Evolutionary conservation across 2,113 vertebrate genomes (phyloP).

Genomic region (Chamaea fasciata): DNA sequence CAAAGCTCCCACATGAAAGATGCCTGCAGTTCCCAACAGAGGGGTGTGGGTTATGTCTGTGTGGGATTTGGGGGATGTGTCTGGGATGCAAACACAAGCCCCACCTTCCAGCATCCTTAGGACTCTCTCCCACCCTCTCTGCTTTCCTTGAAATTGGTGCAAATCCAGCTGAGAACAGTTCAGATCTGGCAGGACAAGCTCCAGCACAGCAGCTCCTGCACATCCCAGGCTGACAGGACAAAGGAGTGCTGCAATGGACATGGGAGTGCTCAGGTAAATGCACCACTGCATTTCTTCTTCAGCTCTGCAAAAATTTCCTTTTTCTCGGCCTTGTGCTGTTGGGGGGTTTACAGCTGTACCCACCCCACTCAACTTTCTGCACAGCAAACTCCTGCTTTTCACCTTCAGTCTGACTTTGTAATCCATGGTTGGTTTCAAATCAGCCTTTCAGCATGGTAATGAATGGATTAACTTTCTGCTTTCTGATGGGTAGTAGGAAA

Average conservation of each 20-base stretch:
- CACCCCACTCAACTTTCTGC: not conserved
- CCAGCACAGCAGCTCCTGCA: not conserved
- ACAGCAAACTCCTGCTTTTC: not conserved
- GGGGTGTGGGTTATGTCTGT: not conserved
- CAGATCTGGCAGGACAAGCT: not conserved
- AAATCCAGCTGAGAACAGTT: not conserved
- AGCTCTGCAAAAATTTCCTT: not conserved
- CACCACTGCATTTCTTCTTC: not conserved
- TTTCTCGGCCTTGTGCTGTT: not conserved
- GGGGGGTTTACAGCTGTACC: not conserved
- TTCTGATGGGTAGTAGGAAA: slow-evolving; percentile 24
- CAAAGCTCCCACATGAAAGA: not conserved
- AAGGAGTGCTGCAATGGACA: not conserved
- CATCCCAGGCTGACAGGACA: not conserved
- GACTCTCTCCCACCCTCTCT: not conserved
- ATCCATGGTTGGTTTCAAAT: slow-evolving; percentile 8
- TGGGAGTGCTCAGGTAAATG: not conserved
- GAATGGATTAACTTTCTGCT: slow-evolving; percentile 51
- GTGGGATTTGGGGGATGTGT: not conserved
- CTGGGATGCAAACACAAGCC: not conserved
- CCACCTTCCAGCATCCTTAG: not conserved
- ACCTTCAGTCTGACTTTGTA: slow-evolving; percentile 42
- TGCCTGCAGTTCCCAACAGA: rapidly evolving
- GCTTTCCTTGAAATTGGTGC: not conserved
- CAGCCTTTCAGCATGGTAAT: slow-evolving; percentile 19